Evolutionary conservation across 2,113 vertebrate species (phyloP), one percentile per base, ranked within the genome.

Genomic region (Origma solitaria): DNA sequence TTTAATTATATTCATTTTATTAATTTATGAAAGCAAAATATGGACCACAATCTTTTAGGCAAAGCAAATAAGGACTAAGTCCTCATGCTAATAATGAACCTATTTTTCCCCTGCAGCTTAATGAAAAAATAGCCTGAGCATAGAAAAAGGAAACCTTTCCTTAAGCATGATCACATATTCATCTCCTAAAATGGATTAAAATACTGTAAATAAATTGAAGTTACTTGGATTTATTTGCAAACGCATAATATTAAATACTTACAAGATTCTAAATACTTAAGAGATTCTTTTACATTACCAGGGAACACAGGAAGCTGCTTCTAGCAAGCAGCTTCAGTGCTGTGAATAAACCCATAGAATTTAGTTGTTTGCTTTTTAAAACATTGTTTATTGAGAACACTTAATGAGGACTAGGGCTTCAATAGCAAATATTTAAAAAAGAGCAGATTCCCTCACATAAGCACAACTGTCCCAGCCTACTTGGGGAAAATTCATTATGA

Each of bases 361-460:
- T 71, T 9, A 90, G 87, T 62, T 90, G 70, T 96, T 97, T 96
- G 87, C 92, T 94, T 88, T 96, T 90, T 78, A 80, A 76, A 82
- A 81, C 70, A 85, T 79, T 94, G 92, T 93, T 97, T 95, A 93
- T 89, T 80, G 85, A 94, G 94, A 96, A 83, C 82, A 85, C 54
- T 84, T 90, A 96, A 91, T 77, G 92, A 96, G 60, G 83, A 94
- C 89, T 78, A 42, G n/a, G 53, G 35, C 42, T 90, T 97, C 65
- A 80, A 93, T 17, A 62, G 94, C 82, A 92, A 96, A 95, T 95
- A 92, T 94, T 97, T 97, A 95, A 96, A 82, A 86, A 85, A 89
- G 18, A 58, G 78, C 82, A 72, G 75, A 84, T 85, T 87, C 77
- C 66, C 69, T 82, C 77, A 69, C 24, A 76, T n/a, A 90, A 82